phyloP scores from a whole-genome alignment of 2,888 invertebrate species.

The Criorhina ranunculi region DNA sequence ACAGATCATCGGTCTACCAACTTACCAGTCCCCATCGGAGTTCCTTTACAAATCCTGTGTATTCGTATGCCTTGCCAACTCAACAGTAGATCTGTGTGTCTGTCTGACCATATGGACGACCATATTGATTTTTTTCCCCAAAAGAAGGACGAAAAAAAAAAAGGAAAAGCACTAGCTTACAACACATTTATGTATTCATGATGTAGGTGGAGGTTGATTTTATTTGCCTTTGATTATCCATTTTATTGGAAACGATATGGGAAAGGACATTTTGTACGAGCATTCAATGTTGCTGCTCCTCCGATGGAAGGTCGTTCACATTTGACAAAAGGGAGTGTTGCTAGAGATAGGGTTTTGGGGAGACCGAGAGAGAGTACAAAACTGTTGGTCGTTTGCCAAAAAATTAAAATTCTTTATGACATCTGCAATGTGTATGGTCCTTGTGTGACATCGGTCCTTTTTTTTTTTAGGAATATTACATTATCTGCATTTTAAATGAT shows the following conservation, averaged over 20 bases:
- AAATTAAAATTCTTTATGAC: constrained; percentile 70
- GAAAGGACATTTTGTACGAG: constrained; percentile 36
- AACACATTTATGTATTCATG: constrained; percentile 54
- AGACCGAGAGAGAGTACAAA: not conserved
- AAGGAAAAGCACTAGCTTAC: constrained; percentile 49
- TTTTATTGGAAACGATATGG: constrained; percentile 72
- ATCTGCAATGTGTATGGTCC: constrained; percentile 68
- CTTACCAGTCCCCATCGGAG: constrained; percentile 1
- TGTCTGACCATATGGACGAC: constrained; percentile 31
- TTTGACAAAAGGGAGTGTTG: not conserved
- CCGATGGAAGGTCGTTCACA: constrained; percentile 43
- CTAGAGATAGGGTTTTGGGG: not conserved
- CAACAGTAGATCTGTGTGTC: constrained; percentile 16
- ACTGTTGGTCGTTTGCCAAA: constrained; percentile 66
- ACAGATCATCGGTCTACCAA: constrained; percentile 50
- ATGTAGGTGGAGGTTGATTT: constrained; percentile 52
- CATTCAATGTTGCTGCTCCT: constrained; percentile 2
- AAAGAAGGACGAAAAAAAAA: constrained; percentile 1
- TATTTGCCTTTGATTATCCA: constrained; percentile 72
- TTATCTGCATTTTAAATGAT: constrained; percentile 19
- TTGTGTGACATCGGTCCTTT: constrained; percentile 16
- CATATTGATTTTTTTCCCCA: constrained; percentile 54
- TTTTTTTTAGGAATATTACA: constrained; percentile 9
- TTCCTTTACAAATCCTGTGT: too few species aligned
- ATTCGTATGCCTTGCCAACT: too few species aligned